phyloP scores from a whole-genome alignment of 2,888 invertebrate species.

The Mongoloraphidia duomilia region DNA sequence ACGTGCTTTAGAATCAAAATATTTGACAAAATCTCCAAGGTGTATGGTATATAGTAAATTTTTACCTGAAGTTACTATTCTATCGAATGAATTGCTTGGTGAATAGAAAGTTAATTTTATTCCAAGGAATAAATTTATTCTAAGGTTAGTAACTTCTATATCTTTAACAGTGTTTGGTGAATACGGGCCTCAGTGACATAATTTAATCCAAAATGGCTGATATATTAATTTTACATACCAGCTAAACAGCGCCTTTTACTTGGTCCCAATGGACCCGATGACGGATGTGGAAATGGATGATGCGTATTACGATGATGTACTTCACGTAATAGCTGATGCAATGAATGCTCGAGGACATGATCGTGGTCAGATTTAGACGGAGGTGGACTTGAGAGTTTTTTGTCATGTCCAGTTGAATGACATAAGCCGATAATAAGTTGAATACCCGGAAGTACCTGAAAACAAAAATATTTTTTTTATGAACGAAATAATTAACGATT shows the following conservation, averaged over 20 bases:
- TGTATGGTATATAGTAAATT: too few species aligned
- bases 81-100: too few species aligned
- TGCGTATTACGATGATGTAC: slow-evolving; percentile 86
- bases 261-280: slow-evolving; percentile 86
- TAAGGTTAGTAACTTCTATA: too few species aligned
- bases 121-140: too few species aligned
- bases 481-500: neutral
- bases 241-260: slow-evolving; percentile 81
- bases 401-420: slow-evolving; percentile 59
- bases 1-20: too few species aligned
- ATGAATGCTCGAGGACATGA: slow-evolving; percentile 90
- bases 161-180: too few species aligned
- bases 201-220: neutral
- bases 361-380: slow-evolving; percentile 65
- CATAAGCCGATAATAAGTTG: slow-evolving; percentile 84
- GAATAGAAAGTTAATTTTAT: too few species aligned
- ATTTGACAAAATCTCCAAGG: too few species aligned
- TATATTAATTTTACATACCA: slow-evolving; percentile 32
- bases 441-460: slow-evolving; percentile 76
- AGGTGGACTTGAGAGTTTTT: slow-evolving; percentile 33
- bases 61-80: too few species aligned
- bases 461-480: neutral
- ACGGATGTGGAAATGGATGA: slow-evolving; percentile 89
- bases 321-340: slow-evolving; percentile 85
- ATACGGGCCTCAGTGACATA: too few species aligned